These are phyloP conservation scores for Propithecus coquereli DNA, from an alignment of 2,113 vertebrate species.

Conservation along the genomic window DNA sequence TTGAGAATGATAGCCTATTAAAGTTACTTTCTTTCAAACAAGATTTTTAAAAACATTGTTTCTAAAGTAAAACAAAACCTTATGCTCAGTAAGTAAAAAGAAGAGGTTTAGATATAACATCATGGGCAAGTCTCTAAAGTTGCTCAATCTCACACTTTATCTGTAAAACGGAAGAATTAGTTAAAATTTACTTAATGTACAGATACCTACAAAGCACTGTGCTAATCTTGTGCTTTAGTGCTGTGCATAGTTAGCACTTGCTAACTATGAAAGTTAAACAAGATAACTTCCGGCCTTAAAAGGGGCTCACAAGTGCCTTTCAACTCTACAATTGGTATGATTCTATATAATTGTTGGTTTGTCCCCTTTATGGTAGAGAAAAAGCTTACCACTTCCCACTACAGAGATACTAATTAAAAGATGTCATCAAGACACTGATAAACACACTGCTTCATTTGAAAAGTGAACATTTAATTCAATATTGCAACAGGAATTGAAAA, in stretches of 20 bases:
- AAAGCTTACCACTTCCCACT: neutral
- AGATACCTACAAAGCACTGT: neutral
- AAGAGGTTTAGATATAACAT: neutral
- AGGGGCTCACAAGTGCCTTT: neutral
- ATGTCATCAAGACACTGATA: neutral
- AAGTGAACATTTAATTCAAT: slow-evolving; percentile 63
- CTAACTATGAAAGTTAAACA: neutral
- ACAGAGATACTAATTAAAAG: neutral
- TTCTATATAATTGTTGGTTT: neutral
- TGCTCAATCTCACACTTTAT: neutral
- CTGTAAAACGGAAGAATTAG: neutral
- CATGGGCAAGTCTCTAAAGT: neutral
- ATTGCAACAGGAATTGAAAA: neutral
- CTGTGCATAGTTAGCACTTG: neutral
- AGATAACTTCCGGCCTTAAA: neutral
- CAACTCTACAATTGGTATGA: neutral
- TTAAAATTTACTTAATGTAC: slow-evolving; percentile 27
- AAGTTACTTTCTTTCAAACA: slow-evolving; percentile 1
- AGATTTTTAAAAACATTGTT: neutral
- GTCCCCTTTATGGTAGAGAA: neutral
- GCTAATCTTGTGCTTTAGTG: neutral
- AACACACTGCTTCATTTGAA: slow-evolving; percentile 38
- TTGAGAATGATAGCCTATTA: neutral
- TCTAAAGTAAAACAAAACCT: slow-evolving; percentile 33
- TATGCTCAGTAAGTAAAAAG: neutral